phyloP scores from a whole-genome alignment of 2,113 vertebrate genomes.

The Carettochelys insculpta region DNA sequence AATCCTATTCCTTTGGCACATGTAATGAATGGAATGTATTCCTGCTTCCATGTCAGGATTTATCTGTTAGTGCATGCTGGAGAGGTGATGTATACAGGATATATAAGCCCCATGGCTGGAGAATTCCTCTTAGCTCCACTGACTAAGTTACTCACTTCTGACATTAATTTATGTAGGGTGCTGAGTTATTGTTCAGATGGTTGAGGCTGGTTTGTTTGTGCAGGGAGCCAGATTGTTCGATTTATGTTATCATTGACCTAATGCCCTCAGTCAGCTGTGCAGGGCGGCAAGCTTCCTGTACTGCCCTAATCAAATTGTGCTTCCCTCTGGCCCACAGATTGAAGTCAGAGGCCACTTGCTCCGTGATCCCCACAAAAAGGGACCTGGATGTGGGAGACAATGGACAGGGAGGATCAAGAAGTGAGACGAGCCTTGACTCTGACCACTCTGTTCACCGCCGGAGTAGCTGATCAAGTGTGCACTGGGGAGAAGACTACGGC shows the following conservation, averaged over 20 bases:
- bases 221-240: background rate
- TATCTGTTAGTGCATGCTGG: conserved; percentile 60
- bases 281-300: background rate
- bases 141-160: conserved; percentile 65
- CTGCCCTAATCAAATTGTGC: background rate
- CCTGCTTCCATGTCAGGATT: conserved; percentile 54
- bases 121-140: conserved; percentile 68
- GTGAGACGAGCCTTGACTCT: background rate
- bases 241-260: background rate
- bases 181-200: background rate
- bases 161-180: conserved; percentile 61
- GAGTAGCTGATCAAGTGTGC: background rate
- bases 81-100: conserved; percentile 55
- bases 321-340: background rate
- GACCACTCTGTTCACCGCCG: background rate
- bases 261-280: fast-evolving
- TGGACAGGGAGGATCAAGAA: background rate
- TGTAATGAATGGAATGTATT: conserved; percentile 64
- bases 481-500: background rate
- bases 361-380: background rate
- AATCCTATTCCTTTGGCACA: conserved; percentile 65
- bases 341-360: background rate
- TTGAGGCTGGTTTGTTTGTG: background rate
- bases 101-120: conserved; percentile 52
- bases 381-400: background rate